Conservation (phyloP, 2,888 invertebrate genomes). For the Argyresthia goedartella region DNA sequence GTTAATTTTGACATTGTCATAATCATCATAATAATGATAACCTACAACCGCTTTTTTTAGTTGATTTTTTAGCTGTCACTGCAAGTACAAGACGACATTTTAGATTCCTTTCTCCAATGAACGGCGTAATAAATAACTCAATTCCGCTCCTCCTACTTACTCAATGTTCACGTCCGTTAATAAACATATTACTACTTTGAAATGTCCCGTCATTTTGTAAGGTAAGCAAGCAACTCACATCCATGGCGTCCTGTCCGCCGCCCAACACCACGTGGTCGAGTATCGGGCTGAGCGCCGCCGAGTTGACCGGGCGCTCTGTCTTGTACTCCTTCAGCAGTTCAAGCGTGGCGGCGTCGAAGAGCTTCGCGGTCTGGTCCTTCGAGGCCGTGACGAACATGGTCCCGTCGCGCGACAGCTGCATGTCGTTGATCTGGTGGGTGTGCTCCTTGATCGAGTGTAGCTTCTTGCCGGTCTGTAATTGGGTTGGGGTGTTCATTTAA, state of each 20-base stretch:
- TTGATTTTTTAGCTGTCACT: no score
- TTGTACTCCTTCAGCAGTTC: conserved; percentile 94
- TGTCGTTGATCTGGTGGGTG: conserved; percentile 90
- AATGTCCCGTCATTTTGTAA: no score
- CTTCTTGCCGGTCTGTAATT: conserved; percentile 83
- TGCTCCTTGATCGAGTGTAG: conserved; percentile 86
- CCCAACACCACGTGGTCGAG: conserved; percentile 97
- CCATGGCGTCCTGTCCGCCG: conserved; percentile 99
- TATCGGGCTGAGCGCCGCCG: conserved; percentile 96
- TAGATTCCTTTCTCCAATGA: no score
- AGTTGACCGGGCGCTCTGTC: conserved; percentile 98
- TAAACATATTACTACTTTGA: no score
- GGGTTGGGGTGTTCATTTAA: no score
- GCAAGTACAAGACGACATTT: no score
- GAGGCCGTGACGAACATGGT: conserved; percentile 98
- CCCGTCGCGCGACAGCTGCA: conserved; percentile 94
- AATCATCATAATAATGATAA: no score
- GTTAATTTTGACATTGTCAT: no score
- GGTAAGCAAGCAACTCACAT: conserved; percentile 70
- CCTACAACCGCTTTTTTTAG: no score
- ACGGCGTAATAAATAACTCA: no score
- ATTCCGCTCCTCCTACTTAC: no score
- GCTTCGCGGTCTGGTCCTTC: conserved; percentile 95
- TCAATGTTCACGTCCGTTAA: no score
- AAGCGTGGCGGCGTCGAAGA: conserved; percentile 91